Conservation (phyloP, 2,888 invertebrate genomes). For the Danaus chrysippus region DNA sequence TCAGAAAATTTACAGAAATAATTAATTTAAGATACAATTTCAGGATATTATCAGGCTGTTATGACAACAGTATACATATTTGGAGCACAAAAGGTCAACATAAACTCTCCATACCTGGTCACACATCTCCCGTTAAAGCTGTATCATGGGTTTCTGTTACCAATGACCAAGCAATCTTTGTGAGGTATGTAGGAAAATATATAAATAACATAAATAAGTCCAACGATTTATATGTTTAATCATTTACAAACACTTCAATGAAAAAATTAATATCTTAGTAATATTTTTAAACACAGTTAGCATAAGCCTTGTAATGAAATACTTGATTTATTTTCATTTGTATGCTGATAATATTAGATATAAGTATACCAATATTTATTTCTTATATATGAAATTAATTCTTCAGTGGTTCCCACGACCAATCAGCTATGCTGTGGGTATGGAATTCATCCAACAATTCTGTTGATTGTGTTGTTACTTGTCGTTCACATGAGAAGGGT, state of each 20-base stretch:
- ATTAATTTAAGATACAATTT: slow-evolving; percentile 33
- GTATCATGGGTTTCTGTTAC: slow-evolving; percentile 90
- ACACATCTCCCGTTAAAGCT: slow-evolving; percentile 91
- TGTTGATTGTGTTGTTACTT: slow-evolving; percentile 88
- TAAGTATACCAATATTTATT: too few species aligned
- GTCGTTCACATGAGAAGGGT: slow-evolving; percentile 95
- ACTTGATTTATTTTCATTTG: too few species aligned
- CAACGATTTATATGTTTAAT: slow-evolving; percentile 2
- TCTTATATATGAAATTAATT: slow-evolving; percentile 27
- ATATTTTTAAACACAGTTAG: too few species aligned
- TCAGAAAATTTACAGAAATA: background rate
- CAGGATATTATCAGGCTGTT: slow-evolving; percentile 95
- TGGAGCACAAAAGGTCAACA: slow-evolving; percentile 94
- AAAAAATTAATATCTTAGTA: too few species aligned
- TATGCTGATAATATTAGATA: too few species aligned
- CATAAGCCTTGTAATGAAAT: too few species aligned
- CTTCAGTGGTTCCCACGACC: slow-evolving; percentile 92
- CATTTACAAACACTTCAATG: background rate
- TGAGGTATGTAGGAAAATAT: slow-evolving; percentile 69
- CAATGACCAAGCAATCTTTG: slow-evolving; percentile 83
- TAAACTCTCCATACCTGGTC: slow-evolving; percentile 90
- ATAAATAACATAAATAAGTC: slow-evolving; percentile 1
- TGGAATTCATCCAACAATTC: slow-evolving; percentile 87
- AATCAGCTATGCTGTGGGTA: slow-evolving; percentile 93
- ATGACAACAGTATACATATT: slow-evolving; percentile 94